Percentiles rank a stretch among this genome's conserved stretches.
phyloP scores from a whole-genome alignment of 2,113 vertebrate genomes.

The Ginglymostoma cirratum region DNA sequence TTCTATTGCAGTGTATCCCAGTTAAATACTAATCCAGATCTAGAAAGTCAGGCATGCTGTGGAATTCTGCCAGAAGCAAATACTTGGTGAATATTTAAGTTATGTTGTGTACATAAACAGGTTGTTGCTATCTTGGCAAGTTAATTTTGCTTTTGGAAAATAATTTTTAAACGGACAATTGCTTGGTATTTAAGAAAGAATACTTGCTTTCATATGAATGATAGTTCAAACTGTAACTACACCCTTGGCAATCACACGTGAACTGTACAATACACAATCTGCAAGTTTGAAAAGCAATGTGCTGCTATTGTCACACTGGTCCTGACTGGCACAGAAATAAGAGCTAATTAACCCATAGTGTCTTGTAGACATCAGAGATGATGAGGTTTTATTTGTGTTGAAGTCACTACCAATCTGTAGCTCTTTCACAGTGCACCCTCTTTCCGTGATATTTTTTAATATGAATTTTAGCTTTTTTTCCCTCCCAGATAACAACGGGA shows the following conservation, averaged over 20 bases:
- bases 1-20: not conserved
- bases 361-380: not conserved
- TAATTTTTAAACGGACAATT: not conserved
- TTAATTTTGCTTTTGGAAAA: not conserved
- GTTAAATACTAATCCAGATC: not conserved
- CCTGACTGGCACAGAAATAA: not conserved
- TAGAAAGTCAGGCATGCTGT: no score
- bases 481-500: not conserved
- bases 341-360: not conserved
- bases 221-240: not conserved
- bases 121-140: not conserved
- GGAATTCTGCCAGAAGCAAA: not conserved
- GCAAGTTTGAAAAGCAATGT: not conserved
- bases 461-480: not conserved
- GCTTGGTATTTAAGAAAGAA: not conserved
- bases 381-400: not conserved
- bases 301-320: not conserved
- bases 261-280: not conserved
- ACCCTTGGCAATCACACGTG: not conserved
- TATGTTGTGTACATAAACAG: not conserved
- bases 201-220: not conserved
- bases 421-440: not conserved
- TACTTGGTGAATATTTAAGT: constrained; percentile 26
- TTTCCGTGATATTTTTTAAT: not conserved
- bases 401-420: not conserved